Evolutionary conservation across 2,888 invertebrate species (phyloP), one percentile per base, ranked within the genome.

Genomic region (Amorpha juglandis): DNA sequence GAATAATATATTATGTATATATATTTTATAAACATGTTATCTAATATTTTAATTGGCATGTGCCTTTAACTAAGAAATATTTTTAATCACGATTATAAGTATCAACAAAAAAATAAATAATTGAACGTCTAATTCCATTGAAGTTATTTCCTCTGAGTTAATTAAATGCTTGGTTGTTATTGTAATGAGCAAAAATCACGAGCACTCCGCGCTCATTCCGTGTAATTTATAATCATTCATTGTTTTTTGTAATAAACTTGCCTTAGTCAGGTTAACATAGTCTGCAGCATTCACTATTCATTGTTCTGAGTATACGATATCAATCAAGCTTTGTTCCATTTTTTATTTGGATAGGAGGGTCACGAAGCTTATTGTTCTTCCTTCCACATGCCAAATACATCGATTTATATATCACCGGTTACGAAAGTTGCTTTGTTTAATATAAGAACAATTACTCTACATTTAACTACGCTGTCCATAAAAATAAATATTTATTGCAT

Each of bases 191-290:
- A 84, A 84, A 83, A 87, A 87, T 86, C 86, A 64, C 64, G 47
- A 64, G 53, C 47, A 27, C 78, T 74, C 80, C 81, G n/a, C 45
- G 47, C 84, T 84, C 84, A 86, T 89, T 87, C 88, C 85, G 80
- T 78, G 84, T 86, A 88, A 90, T 89, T 89, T 86, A 86, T 87
- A 89, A 87, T 87, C 84, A 82, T 85, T 87, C 82, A 87, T 82
- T 87, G 86, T 82, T 81, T 86, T 86, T 84, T 79, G 87, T 86
- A 90, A 90, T 90, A 89, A 90, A 86, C 84, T 80, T 77, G 74
- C 81, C 80, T 83, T 66, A 84, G 84, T 80, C 79, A 79, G 75
- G 74, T 70, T 72, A 77, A 74, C 71, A 67, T 71, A 74, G 79
- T 76, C 75, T 74, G 71, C 72, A 72, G 71, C 71, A 77, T 78